Evolutionary conservation across 2,113 vertebrate genomes (phyloP).

Genomic region (Pseudopipra pipra): DNA sequence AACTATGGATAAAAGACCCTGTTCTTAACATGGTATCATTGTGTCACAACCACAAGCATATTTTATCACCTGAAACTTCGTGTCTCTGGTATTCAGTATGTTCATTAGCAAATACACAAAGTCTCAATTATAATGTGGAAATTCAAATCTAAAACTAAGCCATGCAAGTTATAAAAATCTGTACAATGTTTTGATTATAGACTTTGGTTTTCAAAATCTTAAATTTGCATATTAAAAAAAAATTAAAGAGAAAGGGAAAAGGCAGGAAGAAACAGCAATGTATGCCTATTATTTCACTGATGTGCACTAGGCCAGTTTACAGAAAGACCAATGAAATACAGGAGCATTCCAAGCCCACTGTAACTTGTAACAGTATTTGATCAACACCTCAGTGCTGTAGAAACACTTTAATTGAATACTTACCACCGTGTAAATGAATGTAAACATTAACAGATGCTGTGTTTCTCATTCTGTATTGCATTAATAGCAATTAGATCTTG

Average conservation of each 20-base stretch:
- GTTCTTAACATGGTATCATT: neutral
- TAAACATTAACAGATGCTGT: neutral
- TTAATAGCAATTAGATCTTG: slow-evolving; percentile 4
- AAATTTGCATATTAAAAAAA: neutral
- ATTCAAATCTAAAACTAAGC: neutral
- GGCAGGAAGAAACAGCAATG: neutral
- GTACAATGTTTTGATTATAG: neutral
- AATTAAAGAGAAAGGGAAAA: neutral
- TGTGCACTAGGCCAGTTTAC: neutral
- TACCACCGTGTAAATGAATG: neutral
- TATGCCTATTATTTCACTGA: neutral
- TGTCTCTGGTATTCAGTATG: neutral
- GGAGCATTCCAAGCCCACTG: neutral
- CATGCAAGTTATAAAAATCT: neutral
- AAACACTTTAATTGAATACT: neutral
- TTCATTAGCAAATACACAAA: neutral
- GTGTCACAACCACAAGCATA: neutral
- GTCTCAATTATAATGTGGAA: neutral
- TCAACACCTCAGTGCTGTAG: neutral
- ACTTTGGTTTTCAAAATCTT: neutral
- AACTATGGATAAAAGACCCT: neutral
- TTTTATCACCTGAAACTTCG: slow-evolving; percentile 19
- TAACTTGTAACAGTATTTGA: neutral
- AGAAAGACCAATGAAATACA: neutral
- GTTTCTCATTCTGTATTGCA: neutral